Conservation (phyloP, 2,888 invertebrate genomes). For the Malthinus flaveolus region DNA sequence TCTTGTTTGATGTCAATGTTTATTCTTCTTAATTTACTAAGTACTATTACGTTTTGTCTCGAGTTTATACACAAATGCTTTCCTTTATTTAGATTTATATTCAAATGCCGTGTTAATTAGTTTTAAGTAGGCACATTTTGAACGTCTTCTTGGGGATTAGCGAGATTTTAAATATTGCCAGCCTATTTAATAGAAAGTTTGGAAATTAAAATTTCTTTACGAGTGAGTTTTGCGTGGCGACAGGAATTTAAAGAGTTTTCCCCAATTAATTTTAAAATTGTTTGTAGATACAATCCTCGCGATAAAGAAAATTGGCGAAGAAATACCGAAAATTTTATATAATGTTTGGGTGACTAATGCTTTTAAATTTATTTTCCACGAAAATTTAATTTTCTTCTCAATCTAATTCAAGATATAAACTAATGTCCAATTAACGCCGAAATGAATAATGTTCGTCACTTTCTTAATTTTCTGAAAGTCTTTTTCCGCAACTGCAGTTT, state of each 20-base stretch:
- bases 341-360: conserved; percentile 28
- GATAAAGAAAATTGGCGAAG: conserved; percentile 25
- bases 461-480: conserved; percentile 31
- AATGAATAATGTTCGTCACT: conserved; percentile 39
- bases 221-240: conserved; percentile 18
- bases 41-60: too few species aligned
- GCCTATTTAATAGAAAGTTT: conserved; percentile 18
- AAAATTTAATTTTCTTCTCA: conserved; percentile 32
- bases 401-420: conserved; percentile 32
- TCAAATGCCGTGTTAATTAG: too few species aligned
- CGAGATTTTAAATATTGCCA: conserved; percentile 3
- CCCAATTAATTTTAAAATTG: conserved; percentile 28
- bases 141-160: conserved; percentile 4
- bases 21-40: too few species aligned
- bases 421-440: conserved; percentile 38
- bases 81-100: too few species aligned
- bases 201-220: conserved; percentile 13
- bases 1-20: too few species aligned
- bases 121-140: neutral
- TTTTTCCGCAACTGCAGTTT: neutral
- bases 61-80: too few species aligned
- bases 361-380: conserved; percentile 29
- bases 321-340: conserved; percentile 17
- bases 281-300: conserved; percentile 24
- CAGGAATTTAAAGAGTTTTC: conserved; percentile 20